Conservation (phyloP, 2,797 vertebrate species). For the Channallabes apus region DNA sequence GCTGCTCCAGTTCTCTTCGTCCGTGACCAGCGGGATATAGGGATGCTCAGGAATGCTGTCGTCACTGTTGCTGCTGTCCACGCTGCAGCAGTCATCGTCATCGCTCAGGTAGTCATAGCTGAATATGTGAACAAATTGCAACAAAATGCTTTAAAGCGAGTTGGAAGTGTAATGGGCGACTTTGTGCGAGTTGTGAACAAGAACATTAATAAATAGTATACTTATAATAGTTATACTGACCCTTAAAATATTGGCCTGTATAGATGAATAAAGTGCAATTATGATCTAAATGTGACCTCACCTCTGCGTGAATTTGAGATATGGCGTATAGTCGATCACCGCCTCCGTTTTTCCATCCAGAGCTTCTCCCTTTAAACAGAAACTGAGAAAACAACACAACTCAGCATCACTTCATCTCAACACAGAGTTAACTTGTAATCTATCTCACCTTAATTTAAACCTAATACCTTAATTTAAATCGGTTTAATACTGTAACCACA, state of each 20-base stretch:
- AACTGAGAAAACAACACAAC: slow-evolving; percentile 64
- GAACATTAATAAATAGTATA: not conserved
- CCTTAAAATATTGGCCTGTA: not conserved
- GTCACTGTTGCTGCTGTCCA: slow-evolving; percentile 85
- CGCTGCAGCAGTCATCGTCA: slow-evolving; percentile 81
- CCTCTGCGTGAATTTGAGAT: slow-evolving; percentile 89
- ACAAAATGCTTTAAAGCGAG: not conserved
- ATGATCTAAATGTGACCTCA: slow-evolving; percentile 50
- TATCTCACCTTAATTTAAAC: not conserved
- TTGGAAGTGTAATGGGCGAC: not conserved
- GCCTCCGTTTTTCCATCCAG: slow-evolving; percentile 83
- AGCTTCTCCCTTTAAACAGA: slow-evolving; percentile 86
- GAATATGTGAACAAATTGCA: not conserved
- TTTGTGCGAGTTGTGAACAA: too few species aligned
- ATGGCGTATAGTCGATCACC: slow-evolving; percentile 87
- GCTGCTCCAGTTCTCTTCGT: slow-evolving; percentile 85
- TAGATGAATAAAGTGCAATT: not conserved
- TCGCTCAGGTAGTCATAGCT: slow-evolving; percentile 86
- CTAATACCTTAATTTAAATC: too few species aligned
- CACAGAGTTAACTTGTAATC: not conserved
- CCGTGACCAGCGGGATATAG: slow-evolving; percentile 80
- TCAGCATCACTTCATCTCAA: not conserved
- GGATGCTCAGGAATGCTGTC: slow-evolving; percentile 84
- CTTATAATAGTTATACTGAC: not conserved
- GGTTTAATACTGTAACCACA: too few species aligned